Evolutionary conservation across 2,888 invertebrate species (phyloP).

Genomic region (Acleris emargana): DNA sequence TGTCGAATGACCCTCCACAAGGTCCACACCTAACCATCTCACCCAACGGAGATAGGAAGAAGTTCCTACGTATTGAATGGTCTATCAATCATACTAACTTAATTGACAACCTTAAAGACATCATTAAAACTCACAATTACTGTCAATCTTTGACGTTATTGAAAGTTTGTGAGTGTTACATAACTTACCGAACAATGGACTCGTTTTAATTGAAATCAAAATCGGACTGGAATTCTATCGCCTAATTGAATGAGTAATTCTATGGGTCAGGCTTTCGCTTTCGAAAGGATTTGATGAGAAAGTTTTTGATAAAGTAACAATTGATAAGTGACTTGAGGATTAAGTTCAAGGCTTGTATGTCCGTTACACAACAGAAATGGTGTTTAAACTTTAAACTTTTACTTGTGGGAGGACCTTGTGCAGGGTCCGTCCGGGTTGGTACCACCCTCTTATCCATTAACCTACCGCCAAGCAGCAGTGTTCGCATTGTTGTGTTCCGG

Average conservation of each 20-base stretch:
- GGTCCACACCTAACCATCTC: no score
- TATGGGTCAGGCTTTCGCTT: constrained; percentile 45
- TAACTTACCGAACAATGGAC: constrained; percentile 41
- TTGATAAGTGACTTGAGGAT: constrained; percentile 1
- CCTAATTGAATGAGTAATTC: constrained; percentile 46
- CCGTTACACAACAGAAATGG: background rate
- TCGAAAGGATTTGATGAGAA: constrained; percentile 37
- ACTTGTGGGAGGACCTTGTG: no score
- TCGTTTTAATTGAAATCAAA: constrained; percentile 37
- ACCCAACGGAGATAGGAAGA: no score
- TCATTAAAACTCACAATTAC: constrained; percentile 5
- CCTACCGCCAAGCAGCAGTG: no score
- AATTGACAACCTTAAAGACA: background rate
- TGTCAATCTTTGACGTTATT: constrained; percentile 26
- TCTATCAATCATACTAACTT: background rate
- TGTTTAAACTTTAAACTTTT: no score
- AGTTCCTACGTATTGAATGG: no score
- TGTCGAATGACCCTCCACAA: no score
- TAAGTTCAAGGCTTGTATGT: background rate
- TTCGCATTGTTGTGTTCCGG: no score
- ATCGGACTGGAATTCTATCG: constrained; percentile 41
- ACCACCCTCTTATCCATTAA: no score
- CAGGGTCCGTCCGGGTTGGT: no score
- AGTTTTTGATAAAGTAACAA: constrained; percentile 22
- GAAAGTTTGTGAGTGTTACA: constrained; percentile 25